Evolutionary conservation across 1,140 invertebrate species (phyloP).

Genomic region (Hylyphantes graminicola): DNA sequence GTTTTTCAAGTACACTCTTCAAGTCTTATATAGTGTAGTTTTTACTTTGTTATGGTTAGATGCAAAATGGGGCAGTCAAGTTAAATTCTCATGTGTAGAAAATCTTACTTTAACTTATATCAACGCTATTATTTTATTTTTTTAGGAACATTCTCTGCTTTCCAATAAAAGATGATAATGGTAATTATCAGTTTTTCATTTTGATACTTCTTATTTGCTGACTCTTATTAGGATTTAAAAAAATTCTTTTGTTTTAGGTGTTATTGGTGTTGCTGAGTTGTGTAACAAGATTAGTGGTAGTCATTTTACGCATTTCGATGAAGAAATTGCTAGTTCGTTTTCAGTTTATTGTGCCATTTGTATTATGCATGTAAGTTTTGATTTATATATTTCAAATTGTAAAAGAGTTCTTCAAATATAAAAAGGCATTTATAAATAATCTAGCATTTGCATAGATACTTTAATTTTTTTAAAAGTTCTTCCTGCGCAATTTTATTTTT

Average conservation of each 20-base stretch:
- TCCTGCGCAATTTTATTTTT: not conserved
- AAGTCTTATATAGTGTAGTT: not conserved
- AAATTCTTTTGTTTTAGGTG: conserved; percentile 64
- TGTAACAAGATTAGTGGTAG: conserved; percentile 81
- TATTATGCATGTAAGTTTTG: conserved; percentile 76
- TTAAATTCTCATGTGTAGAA: too few species aligned
- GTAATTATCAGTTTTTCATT: conserved; percentile 15
- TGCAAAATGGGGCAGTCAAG: not conserved
- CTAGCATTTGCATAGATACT: not conserved
- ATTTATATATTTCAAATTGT: not conserved
- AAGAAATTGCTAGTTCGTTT: conserved; percentile 84
- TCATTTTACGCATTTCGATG: conserved; percentile 83
- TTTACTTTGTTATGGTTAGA: not conserved
- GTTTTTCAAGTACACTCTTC: too few species aligned
- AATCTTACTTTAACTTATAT: not conserved
- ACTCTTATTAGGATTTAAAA: not conserved
- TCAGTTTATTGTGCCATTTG: conserved; percentile 87
- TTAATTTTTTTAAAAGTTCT: not conserved
- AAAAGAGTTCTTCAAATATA: not conserved
- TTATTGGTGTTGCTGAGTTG: conserved; percentile 84
- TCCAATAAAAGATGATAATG: conserved; percentile 82
- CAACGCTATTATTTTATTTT: conserved; percentile 4
- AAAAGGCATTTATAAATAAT: too few species aligned
- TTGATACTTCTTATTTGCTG: not conserved
- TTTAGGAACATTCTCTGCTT: conserved; percentile 84